Conservation (phyloP, 2,888 invertebrate genomes). For the Drosophila subsilvestris region DNA sequence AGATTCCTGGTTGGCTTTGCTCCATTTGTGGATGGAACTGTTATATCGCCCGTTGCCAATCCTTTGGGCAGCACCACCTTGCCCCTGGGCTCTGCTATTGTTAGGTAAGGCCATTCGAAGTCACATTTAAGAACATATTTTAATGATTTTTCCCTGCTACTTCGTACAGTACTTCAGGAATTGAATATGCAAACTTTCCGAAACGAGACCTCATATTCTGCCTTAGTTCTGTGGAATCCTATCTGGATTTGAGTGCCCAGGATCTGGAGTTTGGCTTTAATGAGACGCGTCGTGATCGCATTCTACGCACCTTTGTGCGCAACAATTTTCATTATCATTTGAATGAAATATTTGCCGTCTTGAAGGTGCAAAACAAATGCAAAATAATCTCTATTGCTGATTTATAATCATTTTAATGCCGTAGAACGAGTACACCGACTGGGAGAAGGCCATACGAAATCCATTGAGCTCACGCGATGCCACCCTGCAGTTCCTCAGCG, state of each 20-base stretch:
- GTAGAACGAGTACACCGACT: conserved; percentile 97
- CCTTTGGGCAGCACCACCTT: conserved; percentile 79
- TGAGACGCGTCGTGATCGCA: conserved; percentile 93
- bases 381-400: not conserved
- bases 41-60: conserved; percentile 87
- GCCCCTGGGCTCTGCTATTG: conserved; percentile 84
- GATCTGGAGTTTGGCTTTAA: conserved; percentile 96
- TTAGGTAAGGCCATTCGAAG: conserved; percentile 83
- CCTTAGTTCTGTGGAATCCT: conserved; percentile 92
- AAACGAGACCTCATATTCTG: conserved; percentile 93
- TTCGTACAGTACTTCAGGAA: conserved; percentile 86
- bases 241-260: conserved; percentile 92
- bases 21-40: conserved; percentile 97
- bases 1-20: conserved; percentile 95
- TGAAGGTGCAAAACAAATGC: conserved; percentile 86
- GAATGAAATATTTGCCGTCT: conserved; percentile 96
- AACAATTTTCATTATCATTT: conserved; percentile 98
- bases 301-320: conserved; percentile 95
- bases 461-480: conserved; percentile 94
- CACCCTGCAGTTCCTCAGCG: conserved; percentile 93
- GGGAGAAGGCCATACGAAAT: conserved; percentile 95
- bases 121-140: not conserved
- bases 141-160: not conserved
- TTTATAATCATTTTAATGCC: not conserved
- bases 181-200: conserved; percentile 92